Base-by-base conservation (phyloP, 2,888 invertebrate genomes). In the Leucophora obtusa region DNA sequence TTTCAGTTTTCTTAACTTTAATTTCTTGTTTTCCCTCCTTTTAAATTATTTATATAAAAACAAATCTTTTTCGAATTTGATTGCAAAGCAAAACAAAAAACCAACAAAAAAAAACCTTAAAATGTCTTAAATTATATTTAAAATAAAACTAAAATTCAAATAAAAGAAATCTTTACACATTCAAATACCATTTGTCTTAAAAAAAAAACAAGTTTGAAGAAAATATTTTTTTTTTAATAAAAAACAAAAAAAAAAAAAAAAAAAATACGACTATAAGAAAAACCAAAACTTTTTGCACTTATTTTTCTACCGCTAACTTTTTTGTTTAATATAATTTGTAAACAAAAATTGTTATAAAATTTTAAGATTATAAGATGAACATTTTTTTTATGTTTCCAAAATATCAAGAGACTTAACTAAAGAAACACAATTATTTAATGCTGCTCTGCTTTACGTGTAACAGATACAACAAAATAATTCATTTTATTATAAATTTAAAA, bases 271-370 rank as follows among this genome's bases (percentile, higher is more conserved):
- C 35, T 54, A 56, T 21, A 47, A 71, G 33, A 71, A 28, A 59
- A 54, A 50, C 33, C 17, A 60, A 28, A 28, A 69, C 54, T 60
- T 76, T 74, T 73, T 79, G 79, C 79, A 73, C 79, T 79, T 73
- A 73, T 69, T 79, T 79, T 79, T 73, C 79, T 78, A 78, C 72
- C 50, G 78, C 78, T 73, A 68, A 56, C 68, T 18, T 33, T 17
- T 59, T 69, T 59, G n/a, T n/a, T 78, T 51, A 62, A 51, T 63
- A 72, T 50, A 51, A 68, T 68, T 51, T 68, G 62, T 51, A 50
- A 60, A 54, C 43, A 33, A 18, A 35, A 47, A n/a, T 47, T 47
- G n/a, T 66, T 75, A 59, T 43, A 51, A 53, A 58, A 69, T 47
- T 47, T 47, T 47, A 47, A n/a, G 35, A 18, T 60, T 11, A 54